Conservation (phyloP, 2,113 vertebrate species). For the Daphoenositta chrysoptera region DNA sequence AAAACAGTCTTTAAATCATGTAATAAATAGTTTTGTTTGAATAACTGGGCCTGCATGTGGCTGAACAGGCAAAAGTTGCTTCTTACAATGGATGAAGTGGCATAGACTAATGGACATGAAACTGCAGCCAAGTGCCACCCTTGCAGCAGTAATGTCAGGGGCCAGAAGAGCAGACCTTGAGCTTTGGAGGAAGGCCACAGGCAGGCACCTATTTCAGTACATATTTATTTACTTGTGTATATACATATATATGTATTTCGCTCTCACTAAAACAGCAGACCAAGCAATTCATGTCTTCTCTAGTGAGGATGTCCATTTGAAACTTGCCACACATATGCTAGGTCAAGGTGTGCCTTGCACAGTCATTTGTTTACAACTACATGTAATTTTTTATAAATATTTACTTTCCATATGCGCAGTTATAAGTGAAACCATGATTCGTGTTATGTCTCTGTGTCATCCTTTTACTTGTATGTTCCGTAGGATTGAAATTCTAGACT, state of each 20-base stretch:
- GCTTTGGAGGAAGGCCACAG: not conserved
- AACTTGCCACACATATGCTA: not conserved
- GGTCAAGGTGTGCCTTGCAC: not conserved
- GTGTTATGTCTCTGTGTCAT: not conserved
- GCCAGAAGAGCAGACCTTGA: not conserved
- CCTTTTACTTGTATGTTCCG: not conserved
- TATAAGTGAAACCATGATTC: not conserved
- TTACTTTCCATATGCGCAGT: not conserved
- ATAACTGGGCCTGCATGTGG: not conserved
- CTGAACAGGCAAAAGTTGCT: not conserved
- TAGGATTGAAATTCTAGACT: not conserved
- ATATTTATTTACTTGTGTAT: not conserved
- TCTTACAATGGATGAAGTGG: not conserved
- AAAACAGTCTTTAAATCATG: not conserved
- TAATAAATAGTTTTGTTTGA: not conserved
- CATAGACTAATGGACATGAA: not conserved
- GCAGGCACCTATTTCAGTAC: not conserved
- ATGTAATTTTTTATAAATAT: not conserved
- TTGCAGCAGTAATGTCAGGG: not conserved
- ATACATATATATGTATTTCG: too few species aligned
- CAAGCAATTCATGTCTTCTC: not conserved
- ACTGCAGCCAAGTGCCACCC: not conserved
- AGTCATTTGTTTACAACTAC: not conserved
- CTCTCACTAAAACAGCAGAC: not conserved
- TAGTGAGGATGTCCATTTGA: not conserved